Conservation (phyloP, 2,113 vertebrate genomes). For the Peucedramus taeniatus region DNA sequence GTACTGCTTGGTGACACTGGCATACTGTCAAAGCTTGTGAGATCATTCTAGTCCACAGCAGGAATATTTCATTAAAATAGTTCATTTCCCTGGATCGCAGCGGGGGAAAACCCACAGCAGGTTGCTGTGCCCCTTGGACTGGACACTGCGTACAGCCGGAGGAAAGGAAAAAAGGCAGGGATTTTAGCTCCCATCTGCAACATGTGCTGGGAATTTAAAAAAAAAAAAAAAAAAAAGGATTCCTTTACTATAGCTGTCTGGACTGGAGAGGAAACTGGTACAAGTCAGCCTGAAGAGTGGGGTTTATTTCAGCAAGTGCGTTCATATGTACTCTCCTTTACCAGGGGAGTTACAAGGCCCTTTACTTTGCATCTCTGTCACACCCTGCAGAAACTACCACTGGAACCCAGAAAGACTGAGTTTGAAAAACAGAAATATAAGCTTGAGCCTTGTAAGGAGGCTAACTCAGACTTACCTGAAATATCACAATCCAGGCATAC, state of each 20-base stretch:
- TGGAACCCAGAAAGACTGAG: neutral
- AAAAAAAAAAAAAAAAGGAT: neutral
- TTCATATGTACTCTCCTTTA: neutral
- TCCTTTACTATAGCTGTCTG: neutral
- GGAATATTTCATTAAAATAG: slow-evolving; percentile 54
- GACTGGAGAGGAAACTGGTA: neutral
- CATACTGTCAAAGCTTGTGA: slow-evolving; percentile 33
- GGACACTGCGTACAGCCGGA: neutral
- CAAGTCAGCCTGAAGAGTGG: neutral
- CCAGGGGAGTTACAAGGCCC: neutral
- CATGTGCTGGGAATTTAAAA: rapidly evolving
- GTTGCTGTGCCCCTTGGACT: slow-evolving; percentile 18
- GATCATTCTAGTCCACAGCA: slow-evolving; percentile 46
- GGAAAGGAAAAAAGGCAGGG: neutral
- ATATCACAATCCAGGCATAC: slow-evolving; percentile 98
- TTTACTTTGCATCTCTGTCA: neutral
- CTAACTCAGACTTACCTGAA: slow-evolving; percentile 79
- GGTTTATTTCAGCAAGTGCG: neutral
- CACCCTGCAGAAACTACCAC: neutral
- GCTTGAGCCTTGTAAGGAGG: neutral
- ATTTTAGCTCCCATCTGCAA: slow-evolving; percentile 1
- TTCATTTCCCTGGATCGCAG: slow-evolving; percentile 53
- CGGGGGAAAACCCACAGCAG: neutral
- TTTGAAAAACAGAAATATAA: neutral
- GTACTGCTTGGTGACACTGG: slow-evolving; percentile 19